These are phyloP conservation scores for Phymanthus crucifer DNA, from an alignment of 92 coral and sea anemone species.

Conservation along the genomic window DNA sequence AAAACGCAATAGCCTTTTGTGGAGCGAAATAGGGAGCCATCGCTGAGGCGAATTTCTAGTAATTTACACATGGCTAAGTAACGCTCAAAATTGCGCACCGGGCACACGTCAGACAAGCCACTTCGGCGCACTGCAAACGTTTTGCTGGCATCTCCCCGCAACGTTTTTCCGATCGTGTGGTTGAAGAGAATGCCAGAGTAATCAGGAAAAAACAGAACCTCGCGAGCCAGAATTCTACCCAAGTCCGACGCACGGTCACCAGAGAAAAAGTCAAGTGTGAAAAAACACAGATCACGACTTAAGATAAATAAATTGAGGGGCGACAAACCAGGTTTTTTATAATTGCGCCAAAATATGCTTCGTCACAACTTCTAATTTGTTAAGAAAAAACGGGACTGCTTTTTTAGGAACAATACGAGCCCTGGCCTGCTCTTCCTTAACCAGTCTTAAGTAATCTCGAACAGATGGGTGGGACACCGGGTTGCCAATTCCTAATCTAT, in stretches of 20 bases:
- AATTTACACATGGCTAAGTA: not conserved
- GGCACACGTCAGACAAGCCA: conserved; percentile 21
- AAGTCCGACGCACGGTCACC: conserved; percentile 35
- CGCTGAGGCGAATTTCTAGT: not conserved
- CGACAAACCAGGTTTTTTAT: not conserved
- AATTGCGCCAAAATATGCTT: conserved; percentile 3
- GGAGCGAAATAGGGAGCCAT: not conserved
- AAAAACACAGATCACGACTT: conserved; percentile 27
- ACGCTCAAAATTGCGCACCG: conserved; percentile 5
- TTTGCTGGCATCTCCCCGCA: conserved; percentile 36
- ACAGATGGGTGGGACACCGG: conserved; percentile 29
- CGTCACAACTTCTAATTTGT: conserved; percentile 20
- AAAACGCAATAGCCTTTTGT: not conserved
- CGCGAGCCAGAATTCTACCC: conserved; percentile 19
- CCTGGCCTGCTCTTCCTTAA: conserved; percentile 41
- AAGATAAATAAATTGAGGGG: conserved; percentile 6
- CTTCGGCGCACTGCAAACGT: conserved; percentile 31
- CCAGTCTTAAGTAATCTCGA: conserved; percentile 11
- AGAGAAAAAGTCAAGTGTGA: conserved; percentile 33
- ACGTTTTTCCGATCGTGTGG: conserved; percentile 43
- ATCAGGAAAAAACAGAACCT: conserved; percentile 25
- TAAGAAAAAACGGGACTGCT: conserved; percentile 30
- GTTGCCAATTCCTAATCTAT: conserved; percentile 27
- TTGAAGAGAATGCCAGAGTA: conserved; percentile 21
- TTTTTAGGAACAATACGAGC: conserved; percentile 37